Evolutionary conservation across 1,140 invertebrate genomes (phyloP).

Genomic region (Babylonia areolata): DNA sequence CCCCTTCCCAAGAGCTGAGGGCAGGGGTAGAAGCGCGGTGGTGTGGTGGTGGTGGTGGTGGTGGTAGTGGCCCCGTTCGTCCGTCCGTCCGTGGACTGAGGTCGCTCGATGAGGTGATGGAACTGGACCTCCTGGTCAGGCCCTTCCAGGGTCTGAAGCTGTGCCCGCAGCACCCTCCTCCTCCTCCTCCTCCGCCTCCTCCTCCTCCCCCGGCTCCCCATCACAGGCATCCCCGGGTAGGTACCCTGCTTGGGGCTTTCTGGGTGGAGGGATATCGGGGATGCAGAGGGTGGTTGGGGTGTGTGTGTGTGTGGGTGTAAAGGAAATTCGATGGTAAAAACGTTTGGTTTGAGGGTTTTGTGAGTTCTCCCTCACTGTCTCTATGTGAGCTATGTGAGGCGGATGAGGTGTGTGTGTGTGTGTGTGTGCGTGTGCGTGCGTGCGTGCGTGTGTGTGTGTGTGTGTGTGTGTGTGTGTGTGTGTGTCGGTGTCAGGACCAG

Average conservation of each 20-base stretch:
- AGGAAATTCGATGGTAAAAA: too few relatives aligned
- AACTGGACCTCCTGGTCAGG: slow-evolving; percentile 32
- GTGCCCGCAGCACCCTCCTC: slow-evolving; percentile 22
- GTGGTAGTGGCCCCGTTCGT: slow-evolving; percentile 24
- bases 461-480: neutral
- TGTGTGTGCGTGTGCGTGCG: neutral
- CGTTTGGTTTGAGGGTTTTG: too few relatives aligned
- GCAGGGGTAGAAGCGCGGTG: neutral
- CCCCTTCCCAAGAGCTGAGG: neutral
- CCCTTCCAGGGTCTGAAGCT: slow-evolving; percentile 34
- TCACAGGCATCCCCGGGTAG: slow-evolving; percentile 39
- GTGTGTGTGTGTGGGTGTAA: too few relatives aligned
- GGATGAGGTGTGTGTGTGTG: neutral
- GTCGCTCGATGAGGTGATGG: slow-evolving; percentile 12
- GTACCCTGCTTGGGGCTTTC: neutral
- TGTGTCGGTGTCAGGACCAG: neutral
- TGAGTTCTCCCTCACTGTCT: too few relatives aligned
- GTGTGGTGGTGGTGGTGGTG: neutral
- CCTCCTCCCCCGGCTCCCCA: neutral
- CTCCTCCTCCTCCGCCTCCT: neutral
- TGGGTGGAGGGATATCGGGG: too few relatives aligned
- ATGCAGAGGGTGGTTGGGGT: too few relatives aligned
- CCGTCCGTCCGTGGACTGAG: slow-evolving; percentile 29
- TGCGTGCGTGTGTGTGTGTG: neutral
- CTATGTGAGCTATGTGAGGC: too few relatives aligned